Conservation (phyloP, 1,140 invertebrate species). For the Leptestheria dahalacensis region DNA sequence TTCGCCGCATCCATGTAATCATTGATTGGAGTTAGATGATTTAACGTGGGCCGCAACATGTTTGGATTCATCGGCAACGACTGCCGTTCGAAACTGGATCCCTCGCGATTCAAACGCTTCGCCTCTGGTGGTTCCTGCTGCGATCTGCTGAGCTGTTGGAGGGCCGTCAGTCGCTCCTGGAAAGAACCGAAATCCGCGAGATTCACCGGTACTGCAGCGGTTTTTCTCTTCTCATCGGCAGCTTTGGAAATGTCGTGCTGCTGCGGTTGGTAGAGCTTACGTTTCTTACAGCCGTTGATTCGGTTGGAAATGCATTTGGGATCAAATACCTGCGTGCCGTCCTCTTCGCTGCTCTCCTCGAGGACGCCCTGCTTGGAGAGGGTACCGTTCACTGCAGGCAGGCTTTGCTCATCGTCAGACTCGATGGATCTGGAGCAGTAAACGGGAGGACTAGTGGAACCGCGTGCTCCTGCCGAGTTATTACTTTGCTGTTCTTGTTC, state of each 20-base stretch:
- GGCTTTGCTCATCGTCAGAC: too few species aligned
- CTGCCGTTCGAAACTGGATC: background rate
- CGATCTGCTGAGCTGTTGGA: background rate
- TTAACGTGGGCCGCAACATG: background rate
- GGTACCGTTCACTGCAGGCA: too few species aligned
- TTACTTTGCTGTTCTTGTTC: too few species aligned
- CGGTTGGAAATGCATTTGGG: background rate
- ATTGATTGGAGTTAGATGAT: background rate
- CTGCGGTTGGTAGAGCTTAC: constrained; percentile 91
- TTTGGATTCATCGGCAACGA: background rate
- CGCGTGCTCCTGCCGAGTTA: too few species aligned
- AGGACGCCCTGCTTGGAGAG: too few species aligned
- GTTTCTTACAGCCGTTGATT: constrained; percentile 65
- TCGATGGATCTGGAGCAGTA: too few species aligned
- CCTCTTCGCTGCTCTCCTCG: background rate
- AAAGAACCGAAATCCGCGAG: background rate
- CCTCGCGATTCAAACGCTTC: background rate
- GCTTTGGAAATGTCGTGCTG: constrained; percentile 50
- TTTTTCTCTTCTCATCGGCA: constrained; percentile 14
- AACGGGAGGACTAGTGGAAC: too few species aligned
- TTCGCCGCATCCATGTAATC: constrained; percentile 47
- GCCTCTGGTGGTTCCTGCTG: background rate
- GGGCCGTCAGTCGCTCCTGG: constrained; percentile 3
- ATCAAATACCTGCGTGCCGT: background rate
- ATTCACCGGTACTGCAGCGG: background rate